Base-by-base conservation (phyloP, 1,140 invertebrate genomes). In the Daktulosphaira vitifoliae region DNA sequence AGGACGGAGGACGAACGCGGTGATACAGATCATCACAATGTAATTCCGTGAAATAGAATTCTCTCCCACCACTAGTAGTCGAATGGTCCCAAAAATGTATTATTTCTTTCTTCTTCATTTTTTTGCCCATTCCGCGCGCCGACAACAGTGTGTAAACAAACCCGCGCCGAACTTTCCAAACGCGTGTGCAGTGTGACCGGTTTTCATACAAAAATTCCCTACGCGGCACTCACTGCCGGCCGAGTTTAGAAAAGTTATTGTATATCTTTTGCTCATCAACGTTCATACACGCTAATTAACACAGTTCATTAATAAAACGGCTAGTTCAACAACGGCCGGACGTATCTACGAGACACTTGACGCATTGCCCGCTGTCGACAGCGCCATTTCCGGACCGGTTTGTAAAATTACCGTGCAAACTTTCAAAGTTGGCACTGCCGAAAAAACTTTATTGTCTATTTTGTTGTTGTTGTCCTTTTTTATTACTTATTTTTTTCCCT, bases 381-480 rank as follows among this genome's bases (percentile, higher is more conserved):
- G 5, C 5, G 5, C 29, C 5, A 6, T 33, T 6, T 33, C 29
- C 5, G 23, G 23, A 20, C 54, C 37, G 39, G 23, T 38, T 33
- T 6, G 11, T 6, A 16, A 62, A 62, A 62, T 62, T 62, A 62
- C 56, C 56, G 56, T 62, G 56, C 56, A 62, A 62, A 62, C 56
- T 62, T 62, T 62, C 56, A 62, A 62, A 62, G 56, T 62, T 62
- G 56, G 56, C 56, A 62, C 56, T 62, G 56, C 56, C 56, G 56
- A 62, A 62, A 62, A 44, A 62, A 62, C 56, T 62, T 62, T 62
- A 62, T 62, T 62, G 56, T 62, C 42, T 22, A 18, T 42, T n/a
- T 44, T 25, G 7, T 22, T 37, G 18, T 42, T 11, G 39, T 44
- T 6, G 53, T 44, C 39, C 42, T 9, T 26, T 20, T 56, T 42